phyloP scores from a whole-genome alignment of 1,140 invertebrate species.

The Thrips palmi region DNA sequence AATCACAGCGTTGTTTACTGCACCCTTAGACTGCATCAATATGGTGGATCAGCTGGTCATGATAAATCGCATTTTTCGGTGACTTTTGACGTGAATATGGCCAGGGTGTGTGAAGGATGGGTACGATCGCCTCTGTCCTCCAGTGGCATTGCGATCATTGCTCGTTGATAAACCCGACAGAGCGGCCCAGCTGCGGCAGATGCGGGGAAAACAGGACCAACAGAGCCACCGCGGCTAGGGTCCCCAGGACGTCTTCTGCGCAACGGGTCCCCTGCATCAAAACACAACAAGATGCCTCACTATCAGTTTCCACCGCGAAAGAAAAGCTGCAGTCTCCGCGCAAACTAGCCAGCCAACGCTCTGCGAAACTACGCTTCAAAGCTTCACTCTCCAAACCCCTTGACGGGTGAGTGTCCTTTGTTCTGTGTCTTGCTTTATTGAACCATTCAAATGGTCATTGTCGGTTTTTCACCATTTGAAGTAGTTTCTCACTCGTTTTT shows the following conservation, averaged over 20 bases:
- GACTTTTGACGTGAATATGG: constrained; percentile 23
- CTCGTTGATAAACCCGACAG: constrained; percentile 69
- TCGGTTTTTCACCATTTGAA: too few relatives aligned
- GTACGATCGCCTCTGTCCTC: constrained; percentile 72
- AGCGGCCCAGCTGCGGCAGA: constrained; percentile 55
- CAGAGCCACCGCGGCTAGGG: constrained; percentile 16
- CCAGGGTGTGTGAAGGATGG: constrained; percentile 38
- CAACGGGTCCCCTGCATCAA: constrained; percentile 17
- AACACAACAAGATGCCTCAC: constrained; percentile 1
- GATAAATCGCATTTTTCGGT: constrained; percentile 26
- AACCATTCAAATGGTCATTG: too few relatives aligned
- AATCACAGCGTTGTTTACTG: too few relatives aligned
- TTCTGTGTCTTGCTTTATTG: too few relatives aligned
- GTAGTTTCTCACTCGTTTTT: too few relatives aligned
- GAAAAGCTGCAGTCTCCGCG: constrained; percentile 5
- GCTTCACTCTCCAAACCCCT: too few relatives aligned
- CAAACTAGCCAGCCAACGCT: constrained; percentile 2
- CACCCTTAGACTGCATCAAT: constrained; percentile 30
- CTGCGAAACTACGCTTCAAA: constrained; percentile 4
- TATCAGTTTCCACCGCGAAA: constrained; percentile 1
- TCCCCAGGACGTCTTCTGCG: constrained; percentile 22
- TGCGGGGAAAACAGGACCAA: constrained; percentile 34
- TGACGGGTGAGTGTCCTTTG: too few relatives aligned
- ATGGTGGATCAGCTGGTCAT: constrained; percentile 37
- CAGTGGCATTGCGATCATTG: constrained; percentile 77